Conservation (phyloP, 2,888 invertebrate species). For the Drosophila conformis region DNA sequence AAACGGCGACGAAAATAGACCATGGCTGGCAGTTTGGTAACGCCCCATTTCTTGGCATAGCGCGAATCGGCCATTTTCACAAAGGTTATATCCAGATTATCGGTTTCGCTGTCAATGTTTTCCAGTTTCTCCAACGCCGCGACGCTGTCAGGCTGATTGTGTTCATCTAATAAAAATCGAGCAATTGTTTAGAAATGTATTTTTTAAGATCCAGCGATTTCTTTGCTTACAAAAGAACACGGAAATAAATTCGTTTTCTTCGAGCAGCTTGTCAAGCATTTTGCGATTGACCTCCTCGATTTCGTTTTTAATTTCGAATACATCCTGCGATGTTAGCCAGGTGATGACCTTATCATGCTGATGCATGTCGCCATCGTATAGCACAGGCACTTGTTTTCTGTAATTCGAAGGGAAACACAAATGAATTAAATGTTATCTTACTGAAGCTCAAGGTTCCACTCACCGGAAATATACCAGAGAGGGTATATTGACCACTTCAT, state of each 20-base stretch:
- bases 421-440: background rate
- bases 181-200: background rate
- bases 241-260: constrained; percentile 97
- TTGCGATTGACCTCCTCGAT: constrained; percentile 98
- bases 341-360: constrained; percentile 94
- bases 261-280: constrained; percentile 97
- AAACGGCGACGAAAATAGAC: constrained; percentile 96
- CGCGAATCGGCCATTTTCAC: constrained; percentile 96
- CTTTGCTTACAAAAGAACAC: constrained; percentile 96
- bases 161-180: constrained; percentile 88
- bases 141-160: constrained; percentile 91
- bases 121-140: constrained; percentile 94
- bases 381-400: constrained; percentile 90
- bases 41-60: constrained; percentile 97
- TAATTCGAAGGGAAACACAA: background rate
- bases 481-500: constrained; percentile 93
- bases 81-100: constrained; percentile 96
- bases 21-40: constrained; percentile 94
- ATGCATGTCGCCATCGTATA: constrained; percentile 95
- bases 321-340: constrained; percentile 97
- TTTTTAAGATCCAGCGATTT: background rate
- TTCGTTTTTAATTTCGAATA: constrained; percentile 97
- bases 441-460: background rate
- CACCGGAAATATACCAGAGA: constrained; percentile 94
- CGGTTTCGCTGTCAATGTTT: constrained; percentile 97